Conservation (phyloP, 1,140 invertebrate species). For the Rhopalosiphum maidis region DNA sequence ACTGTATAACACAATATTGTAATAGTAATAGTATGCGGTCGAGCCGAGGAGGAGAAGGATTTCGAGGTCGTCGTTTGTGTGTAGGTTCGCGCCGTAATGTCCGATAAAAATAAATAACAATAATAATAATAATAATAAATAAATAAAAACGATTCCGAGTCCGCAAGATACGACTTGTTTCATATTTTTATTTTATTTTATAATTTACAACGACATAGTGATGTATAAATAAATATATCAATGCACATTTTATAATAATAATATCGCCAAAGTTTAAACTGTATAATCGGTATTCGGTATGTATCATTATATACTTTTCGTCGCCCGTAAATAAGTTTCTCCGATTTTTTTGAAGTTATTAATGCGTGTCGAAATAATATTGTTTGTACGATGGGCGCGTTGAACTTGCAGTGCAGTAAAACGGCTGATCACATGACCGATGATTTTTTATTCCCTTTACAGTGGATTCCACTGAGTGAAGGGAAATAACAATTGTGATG, state of each 20-base stretch:
- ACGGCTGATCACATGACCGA: not conserved
- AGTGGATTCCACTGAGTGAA: not conserved
- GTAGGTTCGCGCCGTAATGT: not conserved
- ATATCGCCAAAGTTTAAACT: not conserved
- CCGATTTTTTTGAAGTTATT: not conserved
- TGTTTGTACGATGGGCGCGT: not conserved
- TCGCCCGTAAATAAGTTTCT: not conserved
- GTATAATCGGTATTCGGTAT: not conserved
- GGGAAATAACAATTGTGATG: too few species aligned
- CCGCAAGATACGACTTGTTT: not conserved
- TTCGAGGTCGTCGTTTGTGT: conserved; percentile 29
- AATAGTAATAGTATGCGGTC: not conserved
- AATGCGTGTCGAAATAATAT: not conserved
- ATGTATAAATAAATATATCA: not conserved
- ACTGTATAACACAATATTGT: not conserved
- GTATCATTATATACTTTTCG: not conserved
- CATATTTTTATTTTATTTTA: not conserved
- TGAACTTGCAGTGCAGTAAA: not conserved
- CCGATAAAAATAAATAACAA: conserved; percentile 1
- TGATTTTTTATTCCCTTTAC: not conserved
- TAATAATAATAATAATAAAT: too few species aligned
- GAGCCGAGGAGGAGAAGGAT: not conserved
- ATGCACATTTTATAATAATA: not conserved
- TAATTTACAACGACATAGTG: not conserved
- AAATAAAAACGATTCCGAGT: not conserved